phyloP scores from a whole-genome alignment of 1,140 invertebrate genomes.

The Nixonia krombeini region DNA sequence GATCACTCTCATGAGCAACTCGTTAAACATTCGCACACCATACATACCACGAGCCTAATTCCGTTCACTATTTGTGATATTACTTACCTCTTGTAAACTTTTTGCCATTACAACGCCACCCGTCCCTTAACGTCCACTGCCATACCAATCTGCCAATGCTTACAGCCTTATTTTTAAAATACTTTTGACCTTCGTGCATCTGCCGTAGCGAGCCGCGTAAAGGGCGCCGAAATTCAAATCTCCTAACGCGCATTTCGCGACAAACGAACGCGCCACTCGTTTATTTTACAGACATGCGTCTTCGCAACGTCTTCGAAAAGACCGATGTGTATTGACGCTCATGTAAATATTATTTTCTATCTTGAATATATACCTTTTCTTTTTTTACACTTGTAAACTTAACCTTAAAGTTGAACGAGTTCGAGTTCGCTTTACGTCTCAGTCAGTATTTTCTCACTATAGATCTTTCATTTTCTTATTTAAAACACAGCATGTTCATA shows the following conservation, averaged over 20 bases:
- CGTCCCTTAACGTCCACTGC: constrained; percentile 73
- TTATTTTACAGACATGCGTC: constrained; percentile 1
- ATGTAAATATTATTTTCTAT: not conserved
- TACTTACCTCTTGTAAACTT: constrained; percentile 73
- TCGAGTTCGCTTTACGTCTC: too few species aligned
- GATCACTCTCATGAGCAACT: constrained; percentile 1
- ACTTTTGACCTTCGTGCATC: constrained; percentile 71
- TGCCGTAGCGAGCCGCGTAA: constrained; percentile 62
- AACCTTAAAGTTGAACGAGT: not conserved
- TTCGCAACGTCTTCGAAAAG: not conserved
- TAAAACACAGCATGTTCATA: too few species aligned
- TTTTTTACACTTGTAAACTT: not conserved
- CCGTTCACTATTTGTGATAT: too few species aligned
- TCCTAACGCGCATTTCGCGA: constrained; percentile 28
- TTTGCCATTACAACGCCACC: constrained; percentile 74
- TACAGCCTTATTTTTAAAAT: constrained; percentile 72
- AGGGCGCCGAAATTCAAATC: constrained; percentile 60
- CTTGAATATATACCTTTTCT: not conserved
- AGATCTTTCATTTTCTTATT: too few species aligned
- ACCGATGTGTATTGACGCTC: not conserved
- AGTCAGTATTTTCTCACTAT: too few species aligned
- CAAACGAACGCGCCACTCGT: constrained; percentile 9
- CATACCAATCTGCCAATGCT: constrained; percentile 69
- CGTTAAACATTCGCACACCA: constrained; percentile 11
- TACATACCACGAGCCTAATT: constrained; percentile 31